A percentile compares a stretch with the other conserved stretches of the same genome.
These are phyloP conservation scores for Microctonus brassicae DNA, from an alignment of 2,888 invertebrate species.

Conservation along the genomic window DNA sequence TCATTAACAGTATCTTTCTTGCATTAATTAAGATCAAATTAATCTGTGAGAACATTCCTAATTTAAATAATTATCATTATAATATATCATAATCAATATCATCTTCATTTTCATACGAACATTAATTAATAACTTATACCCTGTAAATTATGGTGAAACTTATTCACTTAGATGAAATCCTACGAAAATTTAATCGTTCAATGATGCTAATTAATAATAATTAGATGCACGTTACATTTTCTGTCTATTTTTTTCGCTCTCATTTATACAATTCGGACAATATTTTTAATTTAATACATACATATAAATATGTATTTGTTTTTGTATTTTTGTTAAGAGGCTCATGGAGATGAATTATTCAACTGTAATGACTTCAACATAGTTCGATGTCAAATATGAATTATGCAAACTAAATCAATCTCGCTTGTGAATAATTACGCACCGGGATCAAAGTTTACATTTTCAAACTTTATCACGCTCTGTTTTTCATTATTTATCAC, in stretches of 20 bases:
- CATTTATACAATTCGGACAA: constrained; percentile 11
- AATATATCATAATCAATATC: not conserved
- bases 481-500: not conserved
- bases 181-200: constrained; percentile 44
- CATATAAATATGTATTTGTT: constrained; percentile 10
- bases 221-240: constrained; percentile 22
- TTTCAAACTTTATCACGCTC: constrained; percentile 14
- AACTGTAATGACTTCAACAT: not conserved
- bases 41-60: no score
- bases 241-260: constrained; percentile 6
- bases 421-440: constrained; percentile 30
- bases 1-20: no score
- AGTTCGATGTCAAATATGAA: constrained; percentile 4
- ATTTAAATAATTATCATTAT: not conserved
- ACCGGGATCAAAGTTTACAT: constrained; percentile 22
- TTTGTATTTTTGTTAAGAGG: not conserved
- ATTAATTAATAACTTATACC: constrained; percentile 45
- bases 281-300: constrained; percentile 21
- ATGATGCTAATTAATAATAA: constrained; percentile 27
- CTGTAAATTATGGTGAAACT: constrained; percentile 54
- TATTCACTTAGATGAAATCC: constrained; percentile 47
- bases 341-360: not conserved
- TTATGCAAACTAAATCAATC: constrained; percentile 36
- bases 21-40: no score
- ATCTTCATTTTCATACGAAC: constrained; percentile 37